Conservation (phyloP, 1,140 invertebrate genomes). For the Hesperophylax magnus region DNA sequence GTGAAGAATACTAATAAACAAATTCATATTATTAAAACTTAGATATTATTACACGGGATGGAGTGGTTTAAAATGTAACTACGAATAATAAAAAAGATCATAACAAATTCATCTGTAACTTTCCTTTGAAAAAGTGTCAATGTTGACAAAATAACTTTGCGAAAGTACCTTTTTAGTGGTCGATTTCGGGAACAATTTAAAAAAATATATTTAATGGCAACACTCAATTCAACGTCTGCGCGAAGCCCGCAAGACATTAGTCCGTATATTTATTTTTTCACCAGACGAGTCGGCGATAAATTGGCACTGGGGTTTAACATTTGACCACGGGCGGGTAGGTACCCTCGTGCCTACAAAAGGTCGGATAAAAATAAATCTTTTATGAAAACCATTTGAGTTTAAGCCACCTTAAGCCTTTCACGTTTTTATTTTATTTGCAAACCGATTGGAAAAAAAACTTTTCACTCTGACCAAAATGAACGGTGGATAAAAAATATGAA, state of each 20-base stretch:
- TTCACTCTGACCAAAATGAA: no score
- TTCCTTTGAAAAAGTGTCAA: no score
- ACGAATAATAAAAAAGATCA: no score
- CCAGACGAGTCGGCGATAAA: constrained; percentile 24
- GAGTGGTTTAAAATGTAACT: no score
- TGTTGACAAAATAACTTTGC: no score
- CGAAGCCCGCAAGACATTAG: not conserved
- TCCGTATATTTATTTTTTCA: constrained; percentile 21
- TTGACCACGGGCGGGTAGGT: not conserved
- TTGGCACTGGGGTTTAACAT: constrained; percentile 15
- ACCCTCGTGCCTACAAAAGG: constrained; percentile 4
- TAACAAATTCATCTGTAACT: no score
- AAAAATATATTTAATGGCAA: constrained; percentile 10
- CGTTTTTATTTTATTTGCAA: constrained; percentile 21
- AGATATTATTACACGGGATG: no score
- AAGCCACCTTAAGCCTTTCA: constrained; percentile 7
- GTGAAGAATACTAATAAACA: no score
- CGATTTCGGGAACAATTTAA: not conserved
- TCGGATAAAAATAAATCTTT: constrained; percentile 39
- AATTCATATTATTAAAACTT: no score
- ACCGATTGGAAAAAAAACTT: constrained; percentile 14
- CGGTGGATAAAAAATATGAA: no score
- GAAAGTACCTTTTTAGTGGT: no score
- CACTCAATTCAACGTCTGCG: not conserved
- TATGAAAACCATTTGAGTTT: constrained; percentile 26